These are phyloP conservation scores for Pan paniscus DNA, from an alignment of 2,113 vertebrate genomes.

Conservation along the genomic window DNA sequence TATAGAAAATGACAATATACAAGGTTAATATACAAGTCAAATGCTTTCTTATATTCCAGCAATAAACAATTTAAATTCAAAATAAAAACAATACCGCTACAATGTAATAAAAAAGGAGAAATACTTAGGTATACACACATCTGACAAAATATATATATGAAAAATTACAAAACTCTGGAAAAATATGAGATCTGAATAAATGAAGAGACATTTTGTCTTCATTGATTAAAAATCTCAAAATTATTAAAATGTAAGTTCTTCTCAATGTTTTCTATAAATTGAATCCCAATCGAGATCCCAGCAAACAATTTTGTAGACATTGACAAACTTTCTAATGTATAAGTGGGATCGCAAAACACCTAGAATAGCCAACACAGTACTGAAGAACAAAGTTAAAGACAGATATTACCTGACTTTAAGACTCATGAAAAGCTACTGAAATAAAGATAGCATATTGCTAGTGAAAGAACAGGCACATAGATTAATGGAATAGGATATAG, in stretches of 20 bases:
- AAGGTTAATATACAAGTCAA: not conserved
- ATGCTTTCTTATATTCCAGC: not conserved
- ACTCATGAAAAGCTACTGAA: not conserved
- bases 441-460: not conserved
- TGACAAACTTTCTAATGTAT: not conserved
- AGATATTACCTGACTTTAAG: not conserved
- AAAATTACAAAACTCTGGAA: not conserved
- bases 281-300: not conserved
- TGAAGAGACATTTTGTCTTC: no score
- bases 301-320: not conserved
- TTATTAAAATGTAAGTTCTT: not conserved
- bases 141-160: not conserved
- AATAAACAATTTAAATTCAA: not conserved
- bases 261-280: not conserved
- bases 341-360: not conserved
- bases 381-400: not conserved
- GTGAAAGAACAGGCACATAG: not conserved
- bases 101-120: not conserved
- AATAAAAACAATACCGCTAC: not conserved
- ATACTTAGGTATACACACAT: not conserved
- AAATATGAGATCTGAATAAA: not conserved
- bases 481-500: not conserved
- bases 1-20: not conserved
- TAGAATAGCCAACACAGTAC: not conserved
- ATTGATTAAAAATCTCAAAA: not conserved